Base-by-base conservation (phyloP, 1,140 invertebrate species). In the Drosophila willistoni region DNA sequence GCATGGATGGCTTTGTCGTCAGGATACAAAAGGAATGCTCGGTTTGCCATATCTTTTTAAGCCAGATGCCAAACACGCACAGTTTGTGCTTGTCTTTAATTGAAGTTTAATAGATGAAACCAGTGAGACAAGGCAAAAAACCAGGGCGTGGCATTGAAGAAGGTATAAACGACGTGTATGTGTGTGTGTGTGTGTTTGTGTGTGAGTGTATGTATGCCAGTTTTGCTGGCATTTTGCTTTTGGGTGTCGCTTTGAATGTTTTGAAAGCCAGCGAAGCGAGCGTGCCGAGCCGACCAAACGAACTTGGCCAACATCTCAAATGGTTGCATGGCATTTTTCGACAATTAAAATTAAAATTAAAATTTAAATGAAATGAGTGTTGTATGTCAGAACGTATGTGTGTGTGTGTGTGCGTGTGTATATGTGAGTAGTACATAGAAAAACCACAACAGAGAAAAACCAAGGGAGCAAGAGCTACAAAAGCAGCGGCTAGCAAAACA, bases 311-410 rank as follows among this genome's bases (percentile, higher is more conserved):
- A 78, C 65, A 68, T 79, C 79, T 83, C 71, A 63, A 65, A 86
- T 87, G 83, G 64, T 72, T 69, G 67, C 71, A 80, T 83, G 71
- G 70, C 77, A 89, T 87, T 87, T 87, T 87, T 87, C 84, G 79
- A 87, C 83, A 86, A 86, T 86, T 86, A 86, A 86, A 86, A 86
- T 86, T 86, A 86, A 86, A 86, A 86, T 86, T 86, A 83, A 86
- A 86, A 87, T 86, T 87, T 79, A 63, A 86, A 71, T 86, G 72
- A 77, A 87, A 86, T 80, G 84, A 73, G 60, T 68, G 61, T 57
- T 44, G 55, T 14, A 41, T 14, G 42, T 44, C 44, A 47, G 55
- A 17, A 34, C 44, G 36, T 60, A 57, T 29, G 47, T 60, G 64
- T 29, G 47, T 74, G 25, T 51, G 14, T 54, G 42, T 55, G 39